Conservation (phyloP, 2,797 vertebrate genomes). For the Xenentodon cancila region DNA sequence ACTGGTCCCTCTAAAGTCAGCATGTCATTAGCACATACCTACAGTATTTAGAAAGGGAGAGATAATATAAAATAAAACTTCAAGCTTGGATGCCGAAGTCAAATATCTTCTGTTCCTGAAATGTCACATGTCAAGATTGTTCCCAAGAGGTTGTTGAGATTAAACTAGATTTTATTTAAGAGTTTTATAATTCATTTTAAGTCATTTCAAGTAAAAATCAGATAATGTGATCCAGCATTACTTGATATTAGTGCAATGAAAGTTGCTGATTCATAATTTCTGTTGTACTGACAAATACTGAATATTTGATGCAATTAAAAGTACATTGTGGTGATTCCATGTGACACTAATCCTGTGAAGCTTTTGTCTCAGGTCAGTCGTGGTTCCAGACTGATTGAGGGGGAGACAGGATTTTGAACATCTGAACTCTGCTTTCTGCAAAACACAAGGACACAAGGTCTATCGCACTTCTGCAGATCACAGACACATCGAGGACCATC, state of each 20-base stretch:
- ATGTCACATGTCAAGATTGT: no score
- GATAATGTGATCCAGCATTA: neutral
- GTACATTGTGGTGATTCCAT: slow-evolving; percentile 40
- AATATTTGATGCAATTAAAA: slow-evolving; percentile 39
- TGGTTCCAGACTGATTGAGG: slow-evolving; percentile 53
- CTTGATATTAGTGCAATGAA: neutral
- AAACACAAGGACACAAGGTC: slow-evolving; percentile 60
- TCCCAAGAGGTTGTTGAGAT: no score
- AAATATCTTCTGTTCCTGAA: no score
- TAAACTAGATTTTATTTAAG: neutral
- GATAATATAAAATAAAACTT: slow-evolving; percentile 33
- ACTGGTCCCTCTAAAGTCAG: slow-evolving; percentile 85
- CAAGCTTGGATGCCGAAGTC: no score
- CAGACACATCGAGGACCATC: no score
- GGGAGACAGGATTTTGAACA: slow-evolving; percentile 17
- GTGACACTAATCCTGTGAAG: slow-evolving; percentile 58
- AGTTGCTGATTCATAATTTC: slow-evolving; percentile 1
- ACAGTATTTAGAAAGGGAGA: slow-evolving; percentile 50
- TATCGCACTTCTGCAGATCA: slow-evolving; percentile 62
- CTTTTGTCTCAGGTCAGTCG: slow-evolving; percentile 11
- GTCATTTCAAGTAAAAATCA: slow-evolving; percentile 8
- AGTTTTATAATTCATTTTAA: slow-evolving; percentile 1
- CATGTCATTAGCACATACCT: slow-evolving; percentile 78
- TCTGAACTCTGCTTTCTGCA: slow-evolving; percentile 44
- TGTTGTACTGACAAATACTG: slow-evolving; percentile 23